These are phyloP conservation scores for Euphydryas editha DNA, from an alignment of 2,888 invertebrate genomes.

Conservation along the genomic window DNA sequence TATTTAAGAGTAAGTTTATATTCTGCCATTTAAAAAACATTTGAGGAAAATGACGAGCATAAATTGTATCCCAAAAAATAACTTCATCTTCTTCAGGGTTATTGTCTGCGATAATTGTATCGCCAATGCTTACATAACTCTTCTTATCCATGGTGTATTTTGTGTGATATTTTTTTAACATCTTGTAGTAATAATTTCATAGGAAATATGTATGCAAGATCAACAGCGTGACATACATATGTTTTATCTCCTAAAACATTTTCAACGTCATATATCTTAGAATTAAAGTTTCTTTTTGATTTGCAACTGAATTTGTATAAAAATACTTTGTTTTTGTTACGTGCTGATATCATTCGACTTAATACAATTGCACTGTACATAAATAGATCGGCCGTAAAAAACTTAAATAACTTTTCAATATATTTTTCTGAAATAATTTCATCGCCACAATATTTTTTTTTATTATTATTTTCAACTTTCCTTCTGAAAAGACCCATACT, in stretches of 20 bases:
- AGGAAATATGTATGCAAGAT: constrained; percentile 46
- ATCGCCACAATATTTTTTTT: constrained; percentile 55
- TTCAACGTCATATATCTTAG: constrained; percentile 32
- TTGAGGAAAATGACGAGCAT: constrained; percentile 14
- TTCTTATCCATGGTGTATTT: constrained; percentile 53
- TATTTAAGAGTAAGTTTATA: too few species aligned
- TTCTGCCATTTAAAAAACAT: background rate
- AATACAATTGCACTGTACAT: constrained; percentile 49
- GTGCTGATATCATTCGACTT: constrained; percentile 49
- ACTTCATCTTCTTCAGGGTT: constrained; percentile 54
- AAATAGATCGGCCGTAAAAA: constrained; percentile 50
- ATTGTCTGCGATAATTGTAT: constrained; percentile 44
- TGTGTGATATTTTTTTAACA: constrained; percentile 50
- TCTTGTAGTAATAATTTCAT: constrained; percentile 42
- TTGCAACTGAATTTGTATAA: constrained; percentile 60
- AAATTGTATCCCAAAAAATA: constrained; percentile 50
- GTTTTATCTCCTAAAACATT: constrained; percentile 21
- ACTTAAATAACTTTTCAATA: constrained; percentile 48
- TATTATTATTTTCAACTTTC: constrained; percentile 53
- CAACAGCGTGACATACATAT: constrained; percentile 36
- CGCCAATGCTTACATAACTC: constrained; percentile 56
- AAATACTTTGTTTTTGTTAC: constrained; percentile 51
- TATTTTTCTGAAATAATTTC: constrained; percentile 47
- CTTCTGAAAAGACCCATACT: too few species aligned
- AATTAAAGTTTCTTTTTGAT: constrained; percentile 57